phyloP scores from a whole-genome alignment of 2,113 vertebrate species.

The Phylloscopus trochilus region DNA sequence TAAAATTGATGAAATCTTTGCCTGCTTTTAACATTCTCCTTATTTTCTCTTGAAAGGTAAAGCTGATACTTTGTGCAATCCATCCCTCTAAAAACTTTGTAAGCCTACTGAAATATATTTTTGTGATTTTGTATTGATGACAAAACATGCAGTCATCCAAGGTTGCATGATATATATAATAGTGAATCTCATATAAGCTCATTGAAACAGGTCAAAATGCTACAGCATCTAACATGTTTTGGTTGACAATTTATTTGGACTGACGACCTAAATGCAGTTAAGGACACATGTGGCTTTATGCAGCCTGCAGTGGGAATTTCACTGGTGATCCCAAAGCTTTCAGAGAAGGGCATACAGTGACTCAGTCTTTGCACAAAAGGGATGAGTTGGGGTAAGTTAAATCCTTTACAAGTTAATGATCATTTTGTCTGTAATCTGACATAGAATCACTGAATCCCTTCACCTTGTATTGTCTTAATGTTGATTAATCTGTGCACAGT shows the following conservation, averaged over 20 bases:
- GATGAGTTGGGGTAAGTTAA: not conserved
- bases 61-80: not conserved
- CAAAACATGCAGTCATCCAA: not conserved
- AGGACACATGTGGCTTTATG: not conserved
- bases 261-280: not conserved
- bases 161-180: not conserved
- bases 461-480: not conserved
- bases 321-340: not conserved
- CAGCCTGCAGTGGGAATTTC: not conserved
- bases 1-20: not conserved
- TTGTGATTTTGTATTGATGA: not conserved
- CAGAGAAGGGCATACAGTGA: not conserved
- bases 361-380: not conserved
- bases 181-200: not conserved
- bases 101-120: not conserved
- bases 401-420: not conserved
- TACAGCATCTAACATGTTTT: not conserved
- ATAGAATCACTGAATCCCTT: not conserved
- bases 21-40: not conserved
- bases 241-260: not conserved
- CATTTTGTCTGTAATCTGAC: not conserved
- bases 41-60: not conserved
- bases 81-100: not conserved
- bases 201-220: not conserved
- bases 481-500: not conserved